These are phyloP conservation scores for Smithornis capensis DNA, from an alignment of 2,113 vertebrate genomes.

Conservation along the genomic window DNA sequence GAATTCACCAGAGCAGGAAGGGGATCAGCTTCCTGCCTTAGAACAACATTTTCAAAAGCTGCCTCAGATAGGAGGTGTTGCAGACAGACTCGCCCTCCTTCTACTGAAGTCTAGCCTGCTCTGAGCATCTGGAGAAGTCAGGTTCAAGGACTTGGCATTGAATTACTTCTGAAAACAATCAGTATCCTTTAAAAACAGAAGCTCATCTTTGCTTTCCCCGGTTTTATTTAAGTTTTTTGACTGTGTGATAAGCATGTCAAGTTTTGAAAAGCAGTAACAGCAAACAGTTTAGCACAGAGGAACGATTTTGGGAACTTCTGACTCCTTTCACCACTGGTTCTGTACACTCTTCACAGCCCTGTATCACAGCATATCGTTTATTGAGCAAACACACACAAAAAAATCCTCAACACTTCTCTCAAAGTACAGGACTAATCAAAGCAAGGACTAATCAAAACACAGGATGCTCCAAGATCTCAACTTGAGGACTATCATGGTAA, in stretches of 20 bases:
- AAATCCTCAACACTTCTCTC: background rate
- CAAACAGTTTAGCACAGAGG: background rate
- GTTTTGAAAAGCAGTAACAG: background rate
- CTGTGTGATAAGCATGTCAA: background rate
- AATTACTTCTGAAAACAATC: background rate
- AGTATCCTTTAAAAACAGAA: background rate
- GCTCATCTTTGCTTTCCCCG: background rate
- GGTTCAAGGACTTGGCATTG: background rate
- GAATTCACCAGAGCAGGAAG: background rate
- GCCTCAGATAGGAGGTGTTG: background rate
- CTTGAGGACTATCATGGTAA: background rate
- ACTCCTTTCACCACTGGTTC: background rate
- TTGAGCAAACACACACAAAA: background rate
- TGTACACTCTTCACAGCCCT: background rate
- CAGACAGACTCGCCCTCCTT: constrained; percentile 12
- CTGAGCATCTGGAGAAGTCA: background rate
- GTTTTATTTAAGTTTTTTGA: background rate
- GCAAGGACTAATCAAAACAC: background rate
- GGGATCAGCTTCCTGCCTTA: constrained; percentile 5
- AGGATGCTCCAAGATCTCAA: background rate
- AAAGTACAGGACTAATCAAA: too few species aligned
- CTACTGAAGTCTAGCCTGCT: background rate
- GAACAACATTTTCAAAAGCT: constrained; percentile 30
- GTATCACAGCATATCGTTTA: background rate
- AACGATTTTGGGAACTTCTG: background rate